phyloP scores from a whole-genome alignment of 2,797 vertebrate genomes.

The Peromyscus attwateri region DNA sequence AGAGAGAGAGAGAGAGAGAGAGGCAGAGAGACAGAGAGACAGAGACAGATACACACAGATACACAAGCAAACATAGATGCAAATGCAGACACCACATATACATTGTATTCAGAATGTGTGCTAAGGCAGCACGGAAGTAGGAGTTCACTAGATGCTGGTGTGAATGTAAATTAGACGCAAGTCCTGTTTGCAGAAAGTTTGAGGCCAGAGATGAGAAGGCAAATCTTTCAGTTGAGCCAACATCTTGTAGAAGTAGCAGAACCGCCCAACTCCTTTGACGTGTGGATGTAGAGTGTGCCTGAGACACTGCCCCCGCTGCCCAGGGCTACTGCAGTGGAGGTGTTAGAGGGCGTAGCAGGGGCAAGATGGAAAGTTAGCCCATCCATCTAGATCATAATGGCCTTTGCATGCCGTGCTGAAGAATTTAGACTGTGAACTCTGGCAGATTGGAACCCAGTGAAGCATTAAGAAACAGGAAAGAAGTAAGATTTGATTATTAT shows the following conservation, averaged over 20 bases:
- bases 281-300: background rate
- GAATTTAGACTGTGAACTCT: conserved; percentile 8
- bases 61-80: background rate
- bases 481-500: background rate
- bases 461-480: background rate
- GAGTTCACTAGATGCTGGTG: background rate
- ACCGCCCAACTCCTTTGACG: background rate
- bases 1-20: background rate
- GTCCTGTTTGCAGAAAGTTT: background rate
- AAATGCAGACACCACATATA: background rate
- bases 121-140: background rate
- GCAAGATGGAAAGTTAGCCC: background rate
- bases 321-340: background rate
- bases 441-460: background rate
- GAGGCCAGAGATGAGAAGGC: background rate
- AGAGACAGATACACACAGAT: background rate
- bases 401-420: background rate
- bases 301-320: background rate
- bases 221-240: background rate
- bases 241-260: background rate
- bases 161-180: background rate
- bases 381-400: background rate
- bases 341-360: background rate
- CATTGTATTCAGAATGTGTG: background rate
- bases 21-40: background rate